Evolutionary conservation across 2,888 invertebrate genomes (phyloP).

Genomic region (Drosophila affinis): DNA sequence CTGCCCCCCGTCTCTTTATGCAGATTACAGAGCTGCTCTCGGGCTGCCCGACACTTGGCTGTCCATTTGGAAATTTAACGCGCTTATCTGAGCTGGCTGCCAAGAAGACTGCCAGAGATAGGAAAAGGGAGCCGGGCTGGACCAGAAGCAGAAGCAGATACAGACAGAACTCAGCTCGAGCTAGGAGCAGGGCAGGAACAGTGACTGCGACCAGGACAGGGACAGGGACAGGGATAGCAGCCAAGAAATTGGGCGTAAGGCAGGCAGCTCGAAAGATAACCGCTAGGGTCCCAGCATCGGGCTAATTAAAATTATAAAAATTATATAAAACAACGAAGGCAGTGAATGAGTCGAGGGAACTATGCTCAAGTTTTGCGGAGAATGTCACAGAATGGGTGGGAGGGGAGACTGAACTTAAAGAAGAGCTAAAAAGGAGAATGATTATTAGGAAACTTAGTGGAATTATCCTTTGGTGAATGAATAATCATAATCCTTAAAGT

Average conservation of each 20-base stretch:
- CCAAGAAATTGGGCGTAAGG: constrained; percentile 77
- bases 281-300: constrained; percentile 50
- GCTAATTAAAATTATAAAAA: constrained; percentile 68
- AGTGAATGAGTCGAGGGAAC: constrained; percentile 53
- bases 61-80: constrained; percentile 76
- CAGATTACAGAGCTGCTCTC: constrained; percentile 42
- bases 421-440: not conserved
- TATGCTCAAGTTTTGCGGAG: constrained; percentile 58
- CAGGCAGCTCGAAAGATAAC: constrained; percentile 72
- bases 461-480: too few relatives aligned
- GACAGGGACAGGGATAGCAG: constrained; percentile 1
- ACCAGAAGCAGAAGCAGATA: too few relatives aligned
- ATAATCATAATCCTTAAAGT: too few relatives aligned
- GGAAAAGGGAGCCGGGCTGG: constrained; percentile 6
- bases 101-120: constrained; percentile 47
- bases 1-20: constrained; percentile 16
- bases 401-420: constrained; percentile 3
- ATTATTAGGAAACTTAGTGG: too few relatives aligned
- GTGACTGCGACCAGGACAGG: not conserved
- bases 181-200: not conserved
- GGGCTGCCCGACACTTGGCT: constrained; percentile 66
- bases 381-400: constrained; percentile 28
- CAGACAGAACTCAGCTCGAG: not conserved
- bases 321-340: constrained; percentile 49
- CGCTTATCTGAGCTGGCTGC: constrained; percentile 69